phyloP scores from a whole-genome alignment of 1,140 invertebrate genomes.

The Macrotrachela quadricornifera region DNA sequence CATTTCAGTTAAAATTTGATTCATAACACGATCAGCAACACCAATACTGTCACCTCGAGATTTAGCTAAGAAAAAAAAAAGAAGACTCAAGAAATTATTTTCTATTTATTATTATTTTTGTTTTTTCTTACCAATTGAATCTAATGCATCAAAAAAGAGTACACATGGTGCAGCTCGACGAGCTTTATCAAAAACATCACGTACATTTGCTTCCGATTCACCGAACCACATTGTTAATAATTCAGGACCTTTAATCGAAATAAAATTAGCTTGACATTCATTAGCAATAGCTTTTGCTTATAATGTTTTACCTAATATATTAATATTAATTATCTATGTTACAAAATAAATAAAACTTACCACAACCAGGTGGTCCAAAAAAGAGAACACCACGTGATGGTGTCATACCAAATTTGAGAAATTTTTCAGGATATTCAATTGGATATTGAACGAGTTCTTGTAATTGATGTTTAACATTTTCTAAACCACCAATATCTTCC shows the following conservation, averaged over 20 bases:
- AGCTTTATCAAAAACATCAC: slow-evolving; percentile 98
- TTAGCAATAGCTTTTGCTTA: slow-evolving; percentile 98
- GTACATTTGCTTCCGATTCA: slow-evolving; percentile 95
- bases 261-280: slow-evolving; percentile 98
- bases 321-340: too few relatives aligned
- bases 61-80: background rate
- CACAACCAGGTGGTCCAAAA: slow-evolving; percentile 73
- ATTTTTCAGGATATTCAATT: slow-evolving; percentile 98
- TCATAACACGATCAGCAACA: slow-evolving; percentile 95
- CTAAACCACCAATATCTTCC: slow-evolving; percentile 88
- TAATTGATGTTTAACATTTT: slow-evolving; percentile 85
- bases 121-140: slow-evolving; percentile 66
- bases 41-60: slow-evolving; percentile 80
- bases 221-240: slow-evolving; percentile 99
- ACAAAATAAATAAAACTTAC: slow-evolving; percentile 18
- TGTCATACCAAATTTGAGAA: slow-evolving; percentile 99
- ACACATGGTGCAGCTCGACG: slow-evolving; percentile 96
- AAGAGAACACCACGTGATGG: slow-evolving; percentile 93
- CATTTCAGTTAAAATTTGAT: slow-evolving; percentile 99
- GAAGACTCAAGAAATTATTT: background rate
- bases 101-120: slow-evolving; percentile 31
- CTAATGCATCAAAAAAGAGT: slow-evolving; percentile 96
- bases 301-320: slow-evolving; percentile 51
- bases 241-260: slow-evolving; percentile 96
- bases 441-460: slow-evolving; percentile 94